Evolutionary conservation across 2,113 vertebrate genomes (phyloP).

Genomic region (Nansenia antarctica): DNA sequence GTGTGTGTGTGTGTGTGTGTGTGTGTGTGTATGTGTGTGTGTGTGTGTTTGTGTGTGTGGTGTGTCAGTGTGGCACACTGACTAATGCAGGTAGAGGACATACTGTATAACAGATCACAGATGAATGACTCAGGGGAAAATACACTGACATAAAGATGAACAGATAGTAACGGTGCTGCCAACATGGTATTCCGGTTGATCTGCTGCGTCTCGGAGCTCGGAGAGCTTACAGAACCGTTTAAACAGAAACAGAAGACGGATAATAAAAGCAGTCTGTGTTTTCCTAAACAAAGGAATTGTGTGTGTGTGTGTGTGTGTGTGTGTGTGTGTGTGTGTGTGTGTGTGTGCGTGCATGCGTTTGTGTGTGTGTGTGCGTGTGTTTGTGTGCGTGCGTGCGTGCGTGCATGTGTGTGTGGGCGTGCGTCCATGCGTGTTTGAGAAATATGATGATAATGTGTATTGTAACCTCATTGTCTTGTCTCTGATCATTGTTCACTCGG

Average conservation of each 20-base stretch:
- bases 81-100: neutral
- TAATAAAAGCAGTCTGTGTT: slow-evolving; percentile 56
- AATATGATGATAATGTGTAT: slow-evolving; percentile 45
- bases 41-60: slow-evolving; percentile 26
- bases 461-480: slow-evolving; percentile 52
- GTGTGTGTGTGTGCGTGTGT: neutral
- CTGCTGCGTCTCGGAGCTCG: slow-evolving; percentile 39
- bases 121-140: slow-evolving; percentile 20
- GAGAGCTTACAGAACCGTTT: slow-evolving; percentile 22
- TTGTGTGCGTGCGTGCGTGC: neutral
- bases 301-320: neutral
- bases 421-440: slow-evolving; percentile 13
- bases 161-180: slow-evolving; percentile 26
- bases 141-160: slow-evolving; percentile 24
- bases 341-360: neutral
- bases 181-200: slow-evolving; percentile 20
- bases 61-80: slow-evolving; percentile 52
- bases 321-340: neutral
- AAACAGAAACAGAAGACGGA: slow-evolving; percentile 64
- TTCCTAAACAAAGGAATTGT: slow-evolving; percentile 48
- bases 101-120: neutral
- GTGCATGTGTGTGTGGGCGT: neutral
- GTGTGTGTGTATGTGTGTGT: slow-evolving; percentile 11
- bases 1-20: slow-evolving; percentile 4
- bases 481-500: slow-evolving; percentile 45